These are phyloP conservation scores for Conistra vaccinii DNA, from an alignment of 2,888 invertebrate genomes.

Conservation along the genomic window DNA sequence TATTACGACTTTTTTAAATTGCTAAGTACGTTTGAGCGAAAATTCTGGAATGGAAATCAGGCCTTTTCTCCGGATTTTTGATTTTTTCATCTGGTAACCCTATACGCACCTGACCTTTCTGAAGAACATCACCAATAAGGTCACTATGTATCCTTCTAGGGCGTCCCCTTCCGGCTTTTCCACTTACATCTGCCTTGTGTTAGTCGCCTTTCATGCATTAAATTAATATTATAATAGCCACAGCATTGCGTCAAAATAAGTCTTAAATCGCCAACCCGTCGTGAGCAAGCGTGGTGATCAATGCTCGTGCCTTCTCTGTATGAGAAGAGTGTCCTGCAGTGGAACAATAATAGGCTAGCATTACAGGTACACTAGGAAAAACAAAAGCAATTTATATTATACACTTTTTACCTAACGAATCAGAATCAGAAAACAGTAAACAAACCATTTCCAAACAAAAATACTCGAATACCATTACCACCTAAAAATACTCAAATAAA, in stretches of 20 bases:
- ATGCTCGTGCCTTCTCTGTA: not conserved
- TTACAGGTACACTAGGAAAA: no score
- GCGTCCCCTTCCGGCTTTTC: not conserved
- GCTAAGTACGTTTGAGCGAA: no score
- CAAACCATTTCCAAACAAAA: not conserved
- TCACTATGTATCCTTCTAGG: not conserved
- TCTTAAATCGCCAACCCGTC: not conserved
- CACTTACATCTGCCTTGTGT: not conserved
- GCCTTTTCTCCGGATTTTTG: no score
- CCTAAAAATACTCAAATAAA: slow-evolving; percentile 20
- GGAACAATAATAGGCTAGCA: not conserved
- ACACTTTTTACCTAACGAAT: not conserved
- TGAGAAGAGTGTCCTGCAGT: not conserved
- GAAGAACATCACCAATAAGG: not conserved
- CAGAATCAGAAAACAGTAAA: not conserved
- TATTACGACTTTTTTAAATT: no score
- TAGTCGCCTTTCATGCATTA: no score
- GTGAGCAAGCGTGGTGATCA: not conserved
- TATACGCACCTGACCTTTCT: not conserved
- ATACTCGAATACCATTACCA: not conserved
- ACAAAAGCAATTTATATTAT: not conserved
- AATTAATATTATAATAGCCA: no score
- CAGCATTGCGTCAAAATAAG: no score
- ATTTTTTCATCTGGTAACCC: no score
- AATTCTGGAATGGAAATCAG: no score